Conservation (phyloP, 2,797 vertebrate genomes). For the Enteromius afrohamiltoni region DNA sequence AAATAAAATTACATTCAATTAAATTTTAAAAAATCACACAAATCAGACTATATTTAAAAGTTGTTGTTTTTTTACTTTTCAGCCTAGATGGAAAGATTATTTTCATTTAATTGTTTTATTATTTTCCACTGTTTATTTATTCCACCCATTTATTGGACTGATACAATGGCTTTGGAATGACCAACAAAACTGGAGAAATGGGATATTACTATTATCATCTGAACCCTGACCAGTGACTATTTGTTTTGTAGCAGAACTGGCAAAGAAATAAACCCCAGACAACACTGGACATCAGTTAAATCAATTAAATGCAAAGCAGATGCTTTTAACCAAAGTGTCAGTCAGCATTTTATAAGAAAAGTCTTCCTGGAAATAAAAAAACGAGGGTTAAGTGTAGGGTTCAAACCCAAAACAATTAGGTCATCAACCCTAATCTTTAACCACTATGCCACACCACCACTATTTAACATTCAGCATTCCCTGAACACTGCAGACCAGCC, state of each 20-base stretch:
- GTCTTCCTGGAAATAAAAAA: background rate
- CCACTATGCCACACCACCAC: background rate
- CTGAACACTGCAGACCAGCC: background rate
- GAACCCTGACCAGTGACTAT: background rate
- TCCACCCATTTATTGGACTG: background rate
- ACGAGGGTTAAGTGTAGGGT: background rate
- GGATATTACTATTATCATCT: background rate
- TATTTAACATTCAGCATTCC: background rate
- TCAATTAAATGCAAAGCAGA: background rate
- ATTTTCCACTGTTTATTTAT: constrained; percentile 17
- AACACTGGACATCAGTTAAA: background rate
- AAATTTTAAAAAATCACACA: background rate
- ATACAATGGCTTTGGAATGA: constrained; percentile 3
- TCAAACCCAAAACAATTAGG: constrained; percentile 13
- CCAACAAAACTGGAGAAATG: background rate
- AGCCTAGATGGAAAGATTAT: too few relatives aligned
- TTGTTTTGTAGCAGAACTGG: background rate
- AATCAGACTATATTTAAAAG: too few relatives aligned
- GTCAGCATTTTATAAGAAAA: background rate
- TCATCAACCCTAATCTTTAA: constrained; percentile 2
- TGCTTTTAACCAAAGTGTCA: constrained; percentile 5
- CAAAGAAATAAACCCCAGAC: background rate
- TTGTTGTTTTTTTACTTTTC: too few relatives aligned
- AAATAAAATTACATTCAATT: too few relatives aligned
- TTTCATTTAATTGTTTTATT: background rate